A percentile compares a stretch with the other conserved stretches of the same genome.
Evolutionary conservation across 2,113 vertebrate species (phyloP).

Genomic region (Burhinus bistriatus): DNA sequence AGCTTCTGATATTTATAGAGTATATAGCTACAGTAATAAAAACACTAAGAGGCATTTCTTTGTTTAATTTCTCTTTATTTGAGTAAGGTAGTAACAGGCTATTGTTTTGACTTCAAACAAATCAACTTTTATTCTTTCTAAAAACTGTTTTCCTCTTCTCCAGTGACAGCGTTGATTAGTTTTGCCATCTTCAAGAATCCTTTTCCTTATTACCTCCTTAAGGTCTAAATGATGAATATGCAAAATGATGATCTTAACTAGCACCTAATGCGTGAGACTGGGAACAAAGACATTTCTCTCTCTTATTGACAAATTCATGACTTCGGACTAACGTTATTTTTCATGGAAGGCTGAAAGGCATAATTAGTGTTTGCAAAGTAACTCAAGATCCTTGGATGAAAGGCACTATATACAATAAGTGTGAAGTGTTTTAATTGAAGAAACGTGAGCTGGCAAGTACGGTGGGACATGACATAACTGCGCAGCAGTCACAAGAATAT

Average conservation of each 20-base stretch:
- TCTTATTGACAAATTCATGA: neutral
- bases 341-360: neutral
- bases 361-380: neutral
- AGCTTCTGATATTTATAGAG: neutral
- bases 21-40: neutral
- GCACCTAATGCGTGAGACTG: neutral
- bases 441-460: neutral
- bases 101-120: neutral
- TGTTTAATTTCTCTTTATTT: neutral
- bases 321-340: neutral
- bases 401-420: neutral
- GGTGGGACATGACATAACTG: rapidly evolving
- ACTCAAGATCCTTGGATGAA: neutral
- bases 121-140: neutral
- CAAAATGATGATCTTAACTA: neutral
- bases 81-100: neutral
- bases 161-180: neutral
- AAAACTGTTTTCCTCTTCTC: neutral
- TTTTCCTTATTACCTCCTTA: neutral
- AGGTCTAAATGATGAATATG: neutral
- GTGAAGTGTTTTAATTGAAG: neutral
- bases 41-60: neutral
- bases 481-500: neutral
- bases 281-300: neutral
- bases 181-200: neutral